Conservation (phyloP, 2,113 vertebrate genomes). For the Coptodon rendalli region DNA sequence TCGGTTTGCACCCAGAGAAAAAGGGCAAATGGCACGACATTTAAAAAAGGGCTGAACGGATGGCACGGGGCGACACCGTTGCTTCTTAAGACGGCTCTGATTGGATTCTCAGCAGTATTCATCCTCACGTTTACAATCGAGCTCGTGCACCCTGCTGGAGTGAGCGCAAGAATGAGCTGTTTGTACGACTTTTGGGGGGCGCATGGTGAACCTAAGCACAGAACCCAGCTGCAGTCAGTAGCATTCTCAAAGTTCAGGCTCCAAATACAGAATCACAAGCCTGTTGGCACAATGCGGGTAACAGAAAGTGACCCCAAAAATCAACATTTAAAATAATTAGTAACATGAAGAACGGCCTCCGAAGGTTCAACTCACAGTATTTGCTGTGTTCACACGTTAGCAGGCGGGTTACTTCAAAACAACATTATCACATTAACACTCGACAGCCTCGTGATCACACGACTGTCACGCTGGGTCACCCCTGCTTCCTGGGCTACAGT, state of each 20-base stretch:
- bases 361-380: conserved; percentile 42
- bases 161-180: neutral
- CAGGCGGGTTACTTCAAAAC: neutral
- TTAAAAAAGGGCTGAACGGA: conserved; percentile 18
- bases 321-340: neutral
- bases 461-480: neutral
- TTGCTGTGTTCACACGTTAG: conserved; percentile 6
- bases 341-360: neutral
- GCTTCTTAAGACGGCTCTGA: conserved; percentile 15
- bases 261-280: neutral
- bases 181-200: neutral
- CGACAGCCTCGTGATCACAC: neutral
- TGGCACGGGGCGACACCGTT: conserved; percentile 5
- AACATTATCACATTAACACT: neutral
- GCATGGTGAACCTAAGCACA: neutral
- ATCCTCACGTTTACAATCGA: conserved; percentile 40
- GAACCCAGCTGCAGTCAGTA: conserved; percentile 42
- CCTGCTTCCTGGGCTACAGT: neutral
- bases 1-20: conserved; percentile 32
- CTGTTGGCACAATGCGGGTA: conserved; percentile 21
- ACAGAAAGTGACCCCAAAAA: neutral
- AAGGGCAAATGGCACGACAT: conserved; percentile 53
- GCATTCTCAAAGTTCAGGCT: conserved; percentile 41
- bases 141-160: neutral
- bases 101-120: conserved; percentile 17